A percentile compares a stretch with the other conserved stretches of the same genome.
Conservation (phyloP, 2,797 vertebrate species). For the Potorous gilbertii region DNA sequence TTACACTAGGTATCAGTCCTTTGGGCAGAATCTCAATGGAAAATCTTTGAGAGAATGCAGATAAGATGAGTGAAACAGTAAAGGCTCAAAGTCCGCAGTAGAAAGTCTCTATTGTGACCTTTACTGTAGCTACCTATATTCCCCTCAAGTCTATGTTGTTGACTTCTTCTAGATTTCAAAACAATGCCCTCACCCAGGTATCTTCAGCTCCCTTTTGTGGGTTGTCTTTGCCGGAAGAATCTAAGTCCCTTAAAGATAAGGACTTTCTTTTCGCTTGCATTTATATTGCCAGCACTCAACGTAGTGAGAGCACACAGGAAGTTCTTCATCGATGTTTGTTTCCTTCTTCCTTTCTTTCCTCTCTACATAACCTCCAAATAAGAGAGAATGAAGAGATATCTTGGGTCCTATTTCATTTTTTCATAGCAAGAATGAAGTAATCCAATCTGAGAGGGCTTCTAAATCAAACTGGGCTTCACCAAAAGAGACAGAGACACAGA, state of each 20-base stretch:
- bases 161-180: background rate
- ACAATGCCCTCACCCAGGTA: background rate
- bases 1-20: background rate
- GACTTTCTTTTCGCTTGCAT: background rate
- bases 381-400: background rate
- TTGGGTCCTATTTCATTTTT: background rate
- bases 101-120: background rate
- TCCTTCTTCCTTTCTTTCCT: background rate
- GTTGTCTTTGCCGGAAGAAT: background rate
- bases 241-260: background rate
- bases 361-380: background rate
- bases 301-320: background rate
- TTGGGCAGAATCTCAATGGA: background rate
- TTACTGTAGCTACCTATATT: background rate
- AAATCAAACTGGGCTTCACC: slow-evolving; percentile 43
- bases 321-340: background rate
- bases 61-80: background rate
- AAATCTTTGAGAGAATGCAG: background rate
- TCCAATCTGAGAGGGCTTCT: background rate
- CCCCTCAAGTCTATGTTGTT: background rate
- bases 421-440: background rate
- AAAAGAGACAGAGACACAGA: slow-evolving; percentile 13
- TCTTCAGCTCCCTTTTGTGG: background rate
- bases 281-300: background rate
- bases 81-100: background rate